These are phyloP conservation scores for Notospermus geniculatus DNA, from an alignment of 1,140 invertebrate genomes.

Conservation along the genomic window DNA sequence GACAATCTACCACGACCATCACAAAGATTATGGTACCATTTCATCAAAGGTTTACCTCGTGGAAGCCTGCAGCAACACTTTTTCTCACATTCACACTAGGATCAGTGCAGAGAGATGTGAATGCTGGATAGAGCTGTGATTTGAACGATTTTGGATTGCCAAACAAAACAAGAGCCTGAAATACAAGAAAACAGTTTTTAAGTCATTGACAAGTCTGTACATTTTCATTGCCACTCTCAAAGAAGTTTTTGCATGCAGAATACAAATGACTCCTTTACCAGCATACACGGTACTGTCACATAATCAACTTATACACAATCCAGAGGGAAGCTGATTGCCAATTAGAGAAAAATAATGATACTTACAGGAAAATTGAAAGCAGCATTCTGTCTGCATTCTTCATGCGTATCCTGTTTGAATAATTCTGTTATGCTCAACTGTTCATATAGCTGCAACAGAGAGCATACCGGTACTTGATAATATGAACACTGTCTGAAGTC, in stretches of 20 bases:
- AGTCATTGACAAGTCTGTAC: too few species aligned
- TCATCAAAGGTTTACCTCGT: constrained; percentile 67
- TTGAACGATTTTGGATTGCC: constrained; percentile 54
- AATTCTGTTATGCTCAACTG: constrained; percentile 23
- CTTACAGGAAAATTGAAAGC: constrained; percentile 68
- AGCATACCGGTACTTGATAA: too few species aligned
- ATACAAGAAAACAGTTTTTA: constrained; percentile 15
- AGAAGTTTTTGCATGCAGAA: too few species aligned
- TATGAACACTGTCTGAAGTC: too few species aligned
- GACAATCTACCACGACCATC: too few species aligned
- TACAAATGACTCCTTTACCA: too few species aligned
- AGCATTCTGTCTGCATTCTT: constrained; percentile 65
- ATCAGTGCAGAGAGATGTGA: constrained; percentile 63
- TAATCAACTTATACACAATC: too few species aligned
- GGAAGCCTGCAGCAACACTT: constrained; percentile 63
- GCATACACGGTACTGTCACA: too few species aligned
- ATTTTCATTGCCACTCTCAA: too few species aligned
- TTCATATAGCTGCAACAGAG: not conserved
- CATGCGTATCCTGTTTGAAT: constrained; percentile 54
- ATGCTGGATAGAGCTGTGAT: constrained; percentile 57
- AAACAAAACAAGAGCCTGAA: constrained; percentile 64
- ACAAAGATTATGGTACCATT: too few species aligned
- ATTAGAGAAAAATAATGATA: constrained; percentile 11
- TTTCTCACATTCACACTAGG: constrained; percentile 63
- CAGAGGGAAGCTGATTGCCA: too few species aligned